A percentile compares a stretch with the other conserved stretches of the same genome.
Conservation (phyloP, 2,797 vertebrate genomes). For the Denticeps clupeoides region DNA sequence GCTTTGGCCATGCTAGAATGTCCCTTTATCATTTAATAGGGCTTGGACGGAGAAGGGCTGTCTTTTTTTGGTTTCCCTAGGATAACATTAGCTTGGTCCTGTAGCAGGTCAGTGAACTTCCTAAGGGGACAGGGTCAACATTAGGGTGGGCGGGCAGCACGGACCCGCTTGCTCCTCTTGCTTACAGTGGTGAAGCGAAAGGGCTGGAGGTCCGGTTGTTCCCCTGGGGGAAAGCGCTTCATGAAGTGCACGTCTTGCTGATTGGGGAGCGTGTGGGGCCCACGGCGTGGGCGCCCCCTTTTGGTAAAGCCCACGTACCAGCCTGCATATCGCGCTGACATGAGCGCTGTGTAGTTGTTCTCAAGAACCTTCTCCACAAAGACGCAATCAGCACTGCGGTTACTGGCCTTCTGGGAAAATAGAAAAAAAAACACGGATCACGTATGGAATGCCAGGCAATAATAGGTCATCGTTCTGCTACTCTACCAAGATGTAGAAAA, state of each 20-base stretch:
- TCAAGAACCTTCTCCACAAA: slow-evolving; percentile 74
- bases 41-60: slow-evolving; percentile 11
- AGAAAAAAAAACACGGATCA: slow-evolving; percentile 25
- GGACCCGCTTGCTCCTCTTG: slow-evolving; percentile 59
- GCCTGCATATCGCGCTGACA: slow-evolving; percentile 63
- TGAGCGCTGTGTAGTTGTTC: slow-evolving; percentile 76
- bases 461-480: slow-evolving; percentile 12
- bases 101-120: slow-evolving; percentile 31
- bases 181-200: slow-evolving; percentile 68
- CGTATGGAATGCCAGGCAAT: slow-evolving; percentile 14
- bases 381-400: slow-evolving; percentile 66
- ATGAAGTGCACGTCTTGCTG: slow-evolving; percentile 75
- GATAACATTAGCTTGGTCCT: slow-evolving; percentile 18
- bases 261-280: slow-evolving; percentile 62
- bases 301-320: slow-evolving; percentile 76
- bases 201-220: slow-evolving; percentile 61
- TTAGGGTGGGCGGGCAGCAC: slow-evolving; percentile 55
- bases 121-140: slow-evolving; percentile 7
- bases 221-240: slow-evolving; percentile 67
- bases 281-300: slow-evolving; percentile 63
- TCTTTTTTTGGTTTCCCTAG: slow-evolving; percentile 18
- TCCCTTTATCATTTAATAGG: slow-evolving; percentile 14
- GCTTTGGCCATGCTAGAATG: slow-evolving; percentile 1
- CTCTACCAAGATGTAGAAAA: not conserved
- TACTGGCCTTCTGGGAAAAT: slow-evolving; percentile 63